These are phyloP conservation scores for Lacanobia oleracea DNA, from an alignment of 2,888 invertebrate species.

Conservation along the genomic window DNA sequence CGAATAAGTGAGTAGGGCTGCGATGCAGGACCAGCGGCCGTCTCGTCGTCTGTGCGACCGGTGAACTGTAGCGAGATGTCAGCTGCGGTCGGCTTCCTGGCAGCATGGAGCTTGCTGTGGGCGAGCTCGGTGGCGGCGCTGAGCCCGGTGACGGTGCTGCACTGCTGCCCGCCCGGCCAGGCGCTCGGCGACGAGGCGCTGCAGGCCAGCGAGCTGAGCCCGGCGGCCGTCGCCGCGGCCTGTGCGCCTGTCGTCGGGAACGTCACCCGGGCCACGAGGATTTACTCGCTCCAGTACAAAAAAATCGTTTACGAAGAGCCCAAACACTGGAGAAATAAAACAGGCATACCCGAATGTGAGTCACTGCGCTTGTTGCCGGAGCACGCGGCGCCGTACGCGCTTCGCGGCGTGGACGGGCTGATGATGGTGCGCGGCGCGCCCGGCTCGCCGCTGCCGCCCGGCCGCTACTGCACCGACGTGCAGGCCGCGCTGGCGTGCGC, in stretches of 20 bases:
- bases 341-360: conserved; percentile 80
- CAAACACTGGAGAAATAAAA: conserved; percentile 70
- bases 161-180: conserved; percentile 67
- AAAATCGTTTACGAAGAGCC: conserved; percentile 37
- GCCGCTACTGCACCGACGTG: conserved; percentile 93
- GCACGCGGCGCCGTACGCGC: conserved; percentile 85
- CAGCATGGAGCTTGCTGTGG: conserved; percentile 68
- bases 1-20: conserved; percentile 27
- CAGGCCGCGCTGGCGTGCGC: conserved; percentile 92
- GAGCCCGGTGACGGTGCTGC: conserved; percentile 74
- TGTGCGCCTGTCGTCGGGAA: conserved; percentile 80
- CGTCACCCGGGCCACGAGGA: conserved; percentile 90
- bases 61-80: conserved; percentile 67
- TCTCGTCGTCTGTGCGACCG: conserved; percentile 63
- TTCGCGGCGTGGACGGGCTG: conserved; percentile 92
- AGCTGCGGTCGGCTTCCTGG: conserved; percentile 22
- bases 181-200: conserved; percentile 72
- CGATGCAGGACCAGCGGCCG: conserved; percentile 56
- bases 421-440: conserved; percentile 88
- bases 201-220: conserved; percentile 78
- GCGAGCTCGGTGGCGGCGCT: conserved; percentile 65
- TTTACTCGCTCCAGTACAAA: conserved; percentile 83
- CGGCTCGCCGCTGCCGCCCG: conserved; percentile 87
- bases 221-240: conserved; percentile 73
- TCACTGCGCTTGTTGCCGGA: conserved; percentile 80